Evolutionary conservation across 1,140 invertebrate genomes (phyloP).

Genomic region (Pseudomyrmex gracilis): DNA sequence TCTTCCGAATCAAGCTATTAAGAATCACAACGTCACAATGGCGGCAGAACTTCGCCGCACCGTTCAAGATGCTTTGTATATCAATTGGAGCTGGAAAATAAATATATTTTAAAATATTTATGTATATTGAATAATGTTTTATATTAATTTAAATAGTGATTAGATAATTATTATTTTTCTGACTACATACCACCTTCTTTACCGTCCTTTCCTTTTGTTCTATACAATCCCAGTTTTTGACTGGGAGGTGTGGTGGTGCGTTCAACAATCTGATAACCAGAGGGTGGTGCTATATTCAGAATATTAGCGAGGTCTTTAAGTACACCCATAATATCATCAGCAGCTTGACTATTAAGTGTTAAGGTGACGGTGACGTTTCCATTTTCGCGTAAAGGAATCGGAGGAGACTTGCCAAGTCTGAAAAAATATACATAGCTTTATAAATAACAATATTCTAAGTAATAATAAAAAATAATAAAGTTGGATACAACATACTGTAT

Average conservation of each 20-base stretch:
- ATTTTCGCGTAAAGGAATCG: conserved; percentile 88
- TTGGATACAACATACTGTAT: not conserved
- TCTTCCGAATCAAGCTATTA: conserved; percentile 92
- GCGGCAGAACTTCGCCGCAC: conserved; percentile 95
- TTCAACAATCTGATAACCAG: conserved; percentile 94
- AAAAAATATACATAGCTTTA: conserved; percentile 7
- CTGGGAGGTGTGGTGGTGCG: conserved; percentile 91
- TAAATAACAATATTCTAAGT: conserved; percentile 26
- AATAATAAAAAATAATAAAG: conserved; percentile 13
- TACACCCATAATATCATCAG: conserved; percentile 96
- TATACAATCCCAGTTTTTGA: conserved; percentile 92
- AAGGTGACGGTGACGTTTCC: conserved; percentile 97
- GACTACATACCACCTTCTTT: conserved; percentile 89
- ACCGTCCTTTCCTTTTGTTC: conserved; percentile 93
- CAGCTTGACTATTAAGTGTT: conserved; percentile 94
- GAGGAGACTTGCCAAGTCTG: conserved; percentile 85
- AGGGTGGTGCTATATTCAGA: conserved; percentile 94
- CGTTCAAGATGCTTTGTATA: conserved; percentile 95
- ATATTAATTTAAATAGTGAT: not conserved
- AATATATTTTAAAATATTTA: conserved; percentile 46
- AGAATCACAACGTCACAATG: conserved; percentile 96
- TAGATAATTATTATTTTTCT: conserved; percentile 14
- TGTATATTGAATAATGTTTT: not conserved
- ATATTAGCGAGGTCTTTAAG: conserved; percentile 96
- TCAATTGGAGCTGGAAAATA: conserved; percentile 89